Evolutionary conservation across 2,113 vertebrate species (phyloP), one percentile per base, ranked within the genome.

Genomic region (Clarias macrocephalus): DNA sequence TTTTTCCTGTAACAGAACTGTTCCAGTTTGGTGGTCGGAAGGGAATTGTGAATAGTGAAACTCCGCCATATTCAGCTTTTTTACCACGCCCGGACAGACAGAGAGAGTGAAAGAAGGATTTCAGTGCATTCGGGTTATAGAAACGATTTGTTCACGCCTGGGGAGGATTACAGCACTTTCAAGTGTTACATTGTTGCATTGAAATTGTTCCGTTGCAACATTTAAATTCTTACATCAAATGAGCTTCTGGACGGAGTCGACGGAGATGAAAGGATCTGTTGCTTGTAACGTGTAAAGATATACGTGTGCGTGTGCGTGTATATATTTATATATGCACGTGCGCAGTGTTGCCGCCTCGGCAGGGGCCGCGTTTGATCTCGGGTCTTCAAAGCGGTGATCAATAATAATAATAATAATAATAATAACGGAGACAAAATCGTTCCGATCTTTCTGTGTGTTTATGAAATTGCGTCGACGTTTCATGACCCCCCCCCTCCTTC

Each of bases 21-120:
- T 54, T 83, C 80, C 88, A 83, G 80, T 83, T 62, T 84, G 57
- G 88, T 82, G 88, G 70, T 86, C 85, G 66, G 87, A 86, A 59
- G 87, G 88, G 83, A 86, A 93, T 91, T 91, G 87, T 81, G 79
- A 62, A 81, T 25, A 91, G 89, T 91, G 82, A 92, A 91, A 93
- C 89, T 94, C 91, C 91, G 92, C 93, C 92, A 94, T 94, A 92
- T 93, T 92, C 92, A 79, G 80, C 72, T 48, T 42, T 42, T 81
- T 93, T 89, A 93, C 93, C 95, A 94, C 93, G 91, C 92, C 94
- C 94, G 92, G 90, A 93, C 88, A 37, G 66, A 30, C 88, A 85
- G 93, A 92, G 91, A 70, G 23, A 48, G 5, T 15, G 0, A 52
- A 12, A 76, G 42, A 15, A 3, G 0, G 23, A 56, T 79, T 56